Percentiles rank a stretch among this genome's conserved stretches.
Evolutionary conservation across 2,797 vertebrate species (phyloP).

Genomic region (Taenioides sp.): DNA sequence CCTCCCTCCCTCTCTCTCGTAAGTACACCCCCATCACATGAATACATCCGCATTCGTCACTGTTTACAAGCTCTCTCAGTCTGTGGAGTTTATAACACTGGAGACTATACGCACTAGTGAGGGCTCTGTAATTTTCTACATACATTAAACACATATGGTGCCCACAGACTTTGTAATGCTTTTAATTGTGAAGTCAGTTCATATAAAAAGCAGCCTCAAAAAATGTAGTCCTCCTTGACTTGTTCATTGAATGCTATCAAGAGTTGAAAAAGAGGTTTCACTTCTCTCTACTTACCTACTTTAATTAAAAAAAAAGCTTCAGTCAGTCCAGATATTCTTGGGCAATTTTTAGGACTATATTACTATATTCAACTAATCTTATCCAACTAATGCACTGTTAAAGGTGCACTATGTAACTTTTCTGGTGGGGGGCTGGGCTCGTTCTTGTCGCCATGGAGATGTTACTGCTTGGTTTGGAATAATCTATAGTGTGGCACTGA

Average conservation of each 20-base stretch:
- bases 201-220: not conserved
- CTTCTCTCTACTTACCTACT: no score
- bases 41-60: slow-evolving; percentile 49
- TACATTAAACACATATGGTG: slow-evolving; percentile 30
- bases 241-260: no score
- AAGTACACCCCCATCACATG: slow-evolving; percentile 25
- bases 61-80: slow-evolving; percentile 43
- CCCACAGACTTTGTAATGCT: slow-evolving; percentile 9
- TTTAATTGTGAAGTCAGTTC: slow-evolving; percentile 7
- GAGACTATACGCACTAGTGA: slow-evolving; percentile 39
- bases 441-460: no score
- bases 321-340: not conserved
- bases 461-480: no score
- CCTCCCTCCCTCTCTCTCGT: slow-evolving; percentile 7
- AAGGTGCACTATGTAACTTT: no score
- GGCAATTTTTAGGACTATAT: no score
- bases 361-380: no score
- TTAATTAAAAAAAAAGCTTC: not conserved
- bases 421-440: no score
- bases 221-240: no score
- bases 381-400: no score
- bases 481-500: no score
- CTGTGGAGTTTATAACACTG: slow-evolving; percentile 19
- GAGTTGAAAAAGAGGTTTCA: no score
- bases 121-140: slow-evolving; percentile 22